Percentiles rank a stretch among this genome's conserved stretches.
These are phyloP conservation scores for Andricus curvator DNA, from an alignment of 2,888 invertebrate species.

Conservation along the genomic window DNA sequence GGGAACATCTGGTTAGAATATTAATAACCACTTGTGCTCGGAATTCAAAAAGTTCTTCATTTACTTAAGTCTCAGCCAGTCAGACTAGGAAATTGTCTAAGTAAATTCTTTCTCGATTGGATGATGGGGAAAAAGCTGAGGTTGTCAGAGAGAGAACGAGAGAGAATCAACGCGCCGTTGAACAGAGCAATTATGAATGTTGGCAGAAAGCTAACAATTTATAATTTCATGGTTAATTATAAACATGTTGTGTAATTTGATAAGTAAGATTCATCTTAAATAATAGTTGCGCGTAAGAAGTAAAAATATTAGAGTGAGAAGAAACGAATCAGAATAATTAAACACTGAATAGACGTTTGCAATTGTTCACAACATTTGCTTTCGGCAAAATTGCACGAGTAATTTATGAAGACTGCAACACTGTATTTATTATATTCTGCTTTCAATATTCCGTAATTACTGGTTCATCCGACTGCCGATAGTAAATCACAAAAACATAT, in stretches of 20 bases:
- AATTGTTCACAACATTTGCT: background rate
- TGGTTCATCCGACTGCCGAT: constrained; percentile 9
- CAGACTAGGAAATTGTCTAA: too few relatives aligned
- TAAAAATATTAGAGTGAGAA: background rate
- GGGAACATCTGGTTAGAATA: constrained; percentile 16
- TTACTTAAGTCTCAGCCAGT: constrained; percentile 2
- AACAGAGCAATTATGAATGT: background rate
- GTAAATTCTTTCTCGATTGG: background rate
- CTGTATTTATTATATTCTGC: background rate
- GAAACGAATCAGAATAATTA: background rate
- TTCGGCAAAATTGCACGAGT: background rate
- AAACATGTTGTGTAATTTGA: constrained; percentile 12
- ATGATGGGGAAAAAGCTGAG: background rate
- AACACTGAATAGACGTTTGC: background rate
- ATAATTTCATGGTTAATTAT: background rate
- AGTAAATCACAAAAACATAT: constrained; percentile 10
- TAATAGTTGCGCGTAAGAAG: background rate
- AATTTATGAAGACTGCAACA: background rate
- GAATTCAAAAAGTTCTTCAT: constrained; percentile 10
- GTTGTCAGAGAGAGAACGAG: background rate
- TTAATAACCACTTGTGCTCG: constrained; percentile 11
- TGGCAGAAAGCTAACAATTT: background rate
- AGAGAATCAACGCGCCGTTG: background rate
- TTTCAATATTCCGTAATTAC: constrained; percentile 22
- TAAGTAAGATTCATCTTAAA: background rate